Evolutionary conservation across 2,797 vertebrate genomes (phyloP), one percentile per base, ranked within the genome.

Genomic region (Silurus lanzhouensis): DNA sequence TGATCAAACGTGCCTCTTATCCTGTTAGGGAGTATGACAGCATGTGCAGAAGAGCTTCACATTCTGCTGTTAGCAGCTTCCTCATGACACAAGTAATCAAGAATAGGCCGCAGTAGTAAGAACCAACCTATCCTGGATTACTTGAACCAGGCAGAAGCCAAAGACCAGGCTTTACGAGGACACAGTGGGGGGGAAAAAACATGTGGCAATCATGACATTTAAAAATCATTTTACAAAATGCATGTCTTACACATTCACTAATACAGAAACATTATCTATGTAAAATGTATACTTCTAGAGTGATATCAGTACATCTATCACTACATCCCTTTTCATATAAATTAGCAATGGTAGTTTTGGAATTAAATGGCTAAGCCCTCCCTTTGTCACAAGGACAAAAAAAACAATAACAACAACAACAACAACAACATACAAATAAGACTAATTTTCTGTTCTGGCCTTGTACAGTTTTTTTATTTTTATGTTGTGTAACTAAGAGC

Each of bases 81-180:
- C 94, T 97, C 97, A 96, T 95, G 97, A 97, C 96, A 97, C 97
- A 99, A 98, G 97, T 97, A 97, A 98, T 96, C 97, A 92, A 97
- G 97, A 97, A 97, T 95, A 99, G 97, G 97, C 97, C 96, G 96
- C 92, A 93, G 93, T 88, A 94, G 93, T 71, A 92, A 95, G 94
- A 97, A 96, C 96, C 94, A 98, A 97, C 97, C 97, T 99, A 98
- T 98, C 97, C 97, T 99, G 97, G 97, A 99, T 99, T 99, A 99
- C 97, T 99, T 99, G 97, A 98, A 98, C 94, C 97, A 95, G 96
- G 97, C 95, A 89, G 91, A 91, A 95, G 95, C 96, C 95, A 93
- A 90, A 89, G 27, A 22, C 20, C 61, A 66, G 22, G 80, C 58
- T 79, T 38, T 55, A 77, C 0, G 2, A 19, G 13, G 60, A 64